A percentile compares a stretch with the other conserved stretches of the same genome.
Evolutionary conservation across 1,140 invertebrate genomes (phyloP).

Genomic region (Carcinoscorpius rotundicauda): DNA sequence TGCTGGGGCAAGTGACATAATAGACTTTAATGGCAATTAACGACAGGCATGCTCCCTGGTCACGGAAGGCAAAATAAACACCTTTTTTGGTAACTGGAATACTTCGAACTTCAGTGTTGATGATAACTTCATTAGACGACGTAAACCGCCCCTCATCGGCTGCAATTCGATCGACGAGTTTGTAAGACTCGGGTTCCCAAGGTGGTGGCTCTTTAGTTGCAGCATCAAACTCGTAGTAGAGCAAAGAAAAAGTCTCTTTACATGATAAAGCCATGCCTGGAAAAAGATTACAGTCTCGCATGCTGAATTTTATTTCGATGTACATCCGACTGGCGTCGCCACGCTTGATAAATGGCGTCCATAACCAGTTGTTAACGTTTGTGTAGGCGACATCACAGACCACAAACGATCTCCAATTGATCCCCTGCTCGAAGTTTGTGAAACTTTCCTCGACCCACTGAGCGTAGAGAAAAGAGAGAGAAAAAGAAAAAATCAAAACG

Average conservation of each 20-base stretch:
- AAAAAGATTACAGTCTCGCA: slow-evolving; percentile 83
- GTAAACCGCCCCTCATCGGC: slow-evolving; percentile 86
- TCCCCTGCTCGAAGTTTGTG: slow-evolving; percentile 86
- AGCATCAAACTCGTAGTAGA: slow-evolving; percentile 92
- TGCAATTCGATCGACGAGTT: slow-evolving; percentile 74
- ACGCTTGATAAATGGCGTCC: slow-evolving; percentile 90
- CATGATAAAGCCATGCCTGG: slow-evolving; percentile 47
- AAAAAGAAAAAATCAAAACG: background rate
- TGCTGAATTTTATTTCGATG: slow-evolving; percentile 94
- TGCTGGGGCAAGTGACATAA: slow-evolving; percentile 87
- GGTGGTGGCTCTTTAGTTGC: slow-evolving; percentile 73
- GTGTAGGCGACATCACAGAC: slow-evolving; percentile 93
- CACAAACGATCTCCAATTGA: slow-evolving; percentile 93
- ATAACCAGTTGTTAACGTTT: slow-evolving; percentile 97
- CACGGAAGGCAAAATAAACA: slow-evolving; percentile 93
- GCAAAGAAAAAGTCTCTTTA: slow-evolving; percentile 89
- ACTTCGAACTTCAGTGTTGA: slow-evolving; percentile 86
- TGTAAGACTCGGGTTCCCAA: slow-evolving; percentile 89
- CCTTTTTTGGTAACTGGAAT: slow-evolving; percentile 89
- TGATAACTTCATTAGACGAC: slow-evolving; percentile 73
- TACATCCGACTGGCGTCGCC: slow-evolving; percentile 87
- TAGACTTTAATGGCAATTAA: slow-evolving; percentile 89
- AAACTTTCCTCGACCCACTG: slow-evolving; percentile 97
- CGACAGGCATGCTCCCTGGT: slow-evolving; percentile 90
- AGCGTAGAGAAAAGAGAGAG: background rate